Conservation (phyloP, 2,888 invertebrate genomes). For the Pecten maximus region DNA sequence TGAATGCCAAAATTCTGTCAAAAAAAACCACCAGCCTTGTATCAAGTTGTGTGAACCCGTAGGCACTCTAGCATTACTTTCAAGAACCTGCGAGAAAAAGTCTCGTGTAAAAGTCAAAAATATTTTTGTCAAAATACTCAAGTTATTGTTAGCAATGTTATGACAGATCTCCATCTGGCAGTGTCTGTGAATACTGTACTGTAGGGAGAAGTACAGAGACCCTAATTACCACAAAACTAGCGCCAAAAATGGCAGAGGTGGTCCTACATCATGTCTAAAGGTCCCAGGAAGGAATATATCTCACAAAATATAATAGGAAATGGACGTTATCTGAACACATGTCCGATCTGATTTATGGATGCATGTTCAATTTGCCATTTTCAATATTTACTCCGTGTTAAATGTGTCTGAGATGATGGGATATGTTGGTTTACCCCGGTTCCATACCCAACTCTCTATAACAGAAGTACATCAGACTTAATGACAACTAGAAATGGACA, state of each 20-base stretch:
- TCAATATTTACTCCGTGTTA: constrained; percentile 13
- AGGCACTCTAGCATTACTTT: not conserved
- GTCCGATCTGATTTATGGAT: not conserved
- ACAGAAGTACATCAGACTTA: not conserved
- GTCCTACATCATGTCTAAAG: not conserved
- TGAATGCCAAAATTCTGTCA: constrained; percentile 16
- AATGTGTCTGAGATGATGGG: constrained; percentile 1
- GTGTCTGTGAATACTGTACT: constrained; percentile 3
- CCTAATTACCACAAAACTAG: not conserved
- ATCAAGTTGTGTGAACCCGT: not conserved
- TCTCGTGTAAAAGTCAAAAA: not conserved
- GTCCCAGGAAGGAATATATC: not conserved
- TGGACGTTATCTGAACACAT: not conserved
- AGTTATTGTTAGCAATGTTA: not conserved
- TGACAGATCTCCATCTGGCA: not conserved
- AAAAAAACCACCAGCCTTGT: not conserved
- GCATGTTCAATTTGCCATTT: constrained; percentile 16
- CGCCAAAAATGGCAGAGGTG: not conserved
- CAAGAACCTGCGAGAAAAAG: not conserved
- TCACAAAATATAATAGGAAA: not conserved
- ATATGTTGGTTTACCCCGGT: not conserved
- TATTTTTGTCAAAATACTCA: not conserved
- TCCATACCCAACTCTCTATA: not conserved
- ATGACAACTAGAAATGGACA: not conserved
- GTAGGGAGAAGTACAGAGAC: not conserved